Evolutionary conservation across 2,888 invertebrate species (phyloP).

Genomic region (Noctua comes): DNA sequence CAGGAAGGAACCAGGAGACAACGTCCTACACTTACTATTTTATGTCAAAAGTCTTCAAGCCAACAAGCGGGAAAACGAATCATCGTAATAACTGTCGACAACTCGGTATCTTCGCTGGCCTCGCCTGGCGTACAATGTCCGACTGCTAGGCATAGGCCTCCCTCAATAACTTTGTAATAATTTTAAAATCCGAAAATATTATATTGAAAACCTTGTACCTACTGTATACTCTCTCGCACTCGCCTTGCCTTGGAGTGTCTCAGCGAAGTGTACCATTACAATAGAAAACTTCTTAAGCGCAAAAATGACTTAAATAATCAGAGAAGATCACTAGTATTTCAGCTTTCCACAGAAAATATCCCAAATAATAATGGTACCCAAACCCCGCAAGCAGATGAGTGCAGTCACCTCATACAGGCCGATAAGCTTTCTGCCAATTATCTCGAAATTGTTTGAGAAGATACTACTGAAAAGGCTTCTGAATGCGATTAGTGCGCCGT

Average conservation of each 20-base stretch:
- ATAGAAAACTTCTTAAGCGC: too few relatives aligned
- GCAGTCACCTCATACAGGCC: not conserved
- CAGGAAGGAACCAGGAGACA: slow-evolving; percentile 60
- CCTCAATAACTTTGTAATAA: not conserved
- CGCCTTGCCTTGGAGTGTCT: too few relatives aligned
- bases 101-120: not conserved
- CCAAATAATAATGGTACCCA: not conserved
- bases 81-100: not conserved
- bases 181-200: not conserved
- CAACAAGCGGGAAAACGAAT: not conserved
- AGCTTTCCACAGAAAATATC: not conserved
- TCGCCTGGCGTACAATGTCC: not conserved
- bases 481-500: too few relatives aligned
- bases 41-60: not conserved
- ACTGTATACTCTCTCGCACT: too few relatives aligned
- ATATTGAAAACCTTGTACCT: not conserved
- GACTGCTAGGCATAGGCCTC: not conserved
- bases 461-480: not conserved
- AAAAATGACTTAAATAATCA: not conserved
- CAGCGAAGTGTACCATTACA: too few relatives aligned
- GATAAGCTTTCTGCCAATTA: not conserved
- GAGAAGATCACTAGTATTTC: not conserved
- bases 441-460: not conserved
- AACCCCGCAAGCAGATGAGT: not conserved
- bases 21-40: slow-evolving; percentile 13